Conservation (phyloP, 2,797 vertebrate species). For the Propithecus perrieri region DNA sequence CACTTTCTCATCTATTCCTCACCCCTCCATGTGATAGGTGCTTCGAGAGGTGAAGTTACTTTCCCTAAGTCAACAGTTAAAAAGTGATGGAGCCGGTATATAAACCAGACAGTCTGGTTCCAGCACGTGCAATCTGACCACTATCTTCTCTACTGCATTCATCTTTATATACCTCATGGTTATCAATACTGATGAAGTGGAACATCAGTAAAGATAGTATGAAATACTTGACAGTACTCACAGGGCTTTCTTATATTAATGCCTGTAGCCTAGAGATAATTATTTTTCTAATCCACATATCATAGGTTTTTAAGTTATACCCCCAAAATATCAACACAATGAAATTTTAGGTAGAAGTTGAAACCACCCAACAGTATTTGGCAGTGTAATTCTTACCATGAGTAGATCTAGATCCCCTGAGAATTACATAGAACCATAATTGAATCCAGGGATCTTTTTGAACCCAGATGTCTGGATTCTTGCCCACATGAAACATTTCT, state of each 20-base stretch:
- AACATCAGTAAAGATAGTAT: neutral
- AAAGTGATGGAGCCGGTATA: neutral
- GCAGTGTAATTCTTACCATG: neutral
- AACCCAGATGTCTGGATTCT: neutral
- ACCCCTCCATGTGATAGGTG: neutral
- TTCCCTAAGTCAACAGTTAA: neutral
- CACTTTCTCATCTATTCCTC: neutral
- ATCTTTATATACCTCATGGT: neutral
- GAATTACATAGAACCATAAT: neutral
- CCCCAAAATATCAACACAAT: neutral
- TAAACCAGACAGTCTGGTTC: neutral
- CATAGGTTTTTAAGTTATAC: conserved; percentile 2
- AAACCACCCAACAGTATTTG: neutral
- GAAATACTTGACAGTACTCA: neutral
- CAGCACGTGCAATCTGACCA: neutral
- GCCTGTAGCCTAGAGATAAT: neutral
- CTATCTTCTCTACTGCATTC: neutral
- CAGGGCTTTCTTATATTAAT: neutral
- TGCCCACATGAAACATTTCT: neutral
- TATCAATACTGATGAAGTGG: neutral
- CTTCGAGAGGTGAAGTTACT: neutral
- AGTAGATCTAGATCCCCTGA: neutral
- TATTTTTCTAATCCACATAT: neutral
- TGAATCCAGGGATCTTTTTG: conserved; percentile 11
- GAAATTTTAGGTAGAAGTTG: conserved; percentile 19